Evolutionary conservation across 2,888 invertebrate species (phyloP), one percentile per base, ranked within the genome.

Genomic region (Pristionchus maxplancki): DNA sequence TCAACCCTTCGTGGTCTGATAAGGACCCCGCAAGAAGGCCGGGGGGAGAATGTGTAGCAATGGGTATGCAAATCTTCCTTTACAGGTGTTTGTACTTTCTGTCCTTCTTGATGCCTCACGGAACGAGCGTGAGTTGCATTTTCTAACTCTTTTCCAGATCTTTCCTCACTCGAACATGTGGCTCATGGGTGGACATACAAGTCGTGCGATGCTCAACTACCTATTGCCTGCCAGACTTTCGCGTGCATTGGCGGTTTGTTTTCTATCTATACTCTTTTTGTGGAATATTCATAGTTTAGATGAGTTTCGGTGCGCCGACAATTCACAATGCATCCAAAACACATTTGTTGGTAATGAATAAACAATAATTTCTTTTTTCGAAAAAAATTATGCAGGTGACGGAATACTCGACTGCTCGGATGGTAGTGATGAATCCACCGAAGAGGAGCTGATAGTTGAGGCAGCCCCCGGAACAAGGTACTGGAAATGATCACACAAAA

Each of bases 281-380:
- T n/a, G n/a, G 34, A 64, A 40, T 71, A 20, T 37, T 0, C 8
- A 13, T 3, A 13, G 37, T 40, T 78, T 48, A 78, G 78, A 78
- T 48, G 78, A 78, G 28, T 78, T 78, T 78, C 78, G 78, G 48
- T 78, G 78, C 78, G 78, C 44, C 28, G 78, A 78, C 28, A 78
- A 78, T 48, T 78, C 78, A 0, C 4, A 13, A 28, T 78, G 78
- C 44, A 78, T 78, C n/a, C 78, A 34, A 13, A 28, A 4, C 11
- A 13, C 28, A 2, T 78, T 78, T 20, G 78, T 78, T 78, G 44
- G 78, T 78, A n/a, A n/a, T n/a, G n/a, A n/a, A n/a, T n/a, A n/a
- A n/a, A n/a, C n/a, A n/a, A n/a, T n/a, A n/a, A n/a, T n/a, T n/a
- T n/a, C n/a, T n/a, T n/a, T n/a, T n/a, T n/a, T n/a, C n/a, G n/a